A percentile compares a stretch with the other conserved stretches of the same genome.
Conservation (phyloP, 2,113 vertebrate species). For the Pangasianodon gigas region DNA sequence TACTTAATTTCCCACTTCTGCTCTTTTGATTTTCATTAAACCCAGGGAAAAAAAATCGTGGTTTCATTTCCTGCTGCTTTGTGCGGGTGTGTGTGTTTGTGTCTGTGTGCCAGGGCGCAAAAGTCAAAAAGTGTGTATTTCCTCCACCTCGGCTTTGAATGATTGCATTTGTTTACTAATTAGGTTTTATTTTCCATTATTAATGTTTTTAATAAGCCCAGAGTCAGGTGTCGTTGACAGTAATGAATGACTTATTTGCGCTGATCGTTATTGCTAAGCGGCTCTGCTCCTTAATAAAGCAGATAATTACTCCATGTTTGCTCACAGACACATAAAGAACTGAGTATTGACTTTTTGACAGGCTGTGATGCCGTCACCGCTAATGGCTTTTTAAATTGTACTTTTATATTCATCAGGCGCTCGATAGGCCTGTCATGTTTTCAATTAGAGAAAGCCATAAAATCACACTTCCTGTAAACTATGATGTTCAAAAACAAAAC, state of each 20-base stretch:
- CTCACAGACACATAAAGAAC: slow-evolving; percentile 77
- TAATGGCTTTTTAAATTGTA: slow-evolving; percentile 83
- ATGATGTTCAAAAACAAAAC: background rate
- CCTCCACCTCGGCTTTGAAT: slow-evolving; percentile 67
- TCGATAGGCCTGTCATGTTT: slow-evolving; percentile 75
- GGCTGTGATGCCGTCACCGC: slow-evolving; percentile 71
- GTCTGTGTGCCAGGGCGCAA: slow-evolving; percentile 26
- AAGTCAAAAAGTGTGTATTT: slow-evolving; percentile 65
- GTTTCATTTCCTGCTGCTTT: slow-evolving; percentile 42
- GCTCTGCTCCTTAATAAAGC: slow-evolving; percentile 76
- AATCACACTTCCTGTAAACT: slow-evolving; percentile 42
- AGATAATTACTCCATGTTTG: slow-evolving; percentile 81
- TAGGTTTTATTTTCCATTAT: slow-evolving; percentile 77
- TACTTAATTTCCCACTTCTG: slow-evolving; percentile 59
- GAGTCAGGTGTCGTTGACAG: slow-evolving; percentile 79
- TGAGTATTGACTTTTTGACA: slow-evolving; percentile 81
- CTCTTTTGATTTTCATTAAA: slow-evolving; percentile 63
- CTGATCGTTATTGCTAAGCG: slow-evolving; percentile 76
- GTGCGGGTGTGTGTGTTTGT: background rate
- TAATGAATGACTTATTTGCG: slow-evolving; percentile 82
- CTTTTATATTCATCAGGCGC: slow-evolving; percentile 77
- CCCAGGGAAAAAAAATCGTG: slow-evolving; percentile 30
- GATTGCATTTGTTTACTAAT: slow-evolving; percentile 82
- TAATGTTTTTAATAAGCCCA: slow-evolving; percentile 80
- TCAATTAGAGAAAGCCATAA: slow-evolving; percentile 75